A percentile compares a stretch with the other conserved stretches of the same genome.
phyloP scores from a whole-genome alignment of 2,113 vertebrate species.

The Silurus meridionalis region DNA sequence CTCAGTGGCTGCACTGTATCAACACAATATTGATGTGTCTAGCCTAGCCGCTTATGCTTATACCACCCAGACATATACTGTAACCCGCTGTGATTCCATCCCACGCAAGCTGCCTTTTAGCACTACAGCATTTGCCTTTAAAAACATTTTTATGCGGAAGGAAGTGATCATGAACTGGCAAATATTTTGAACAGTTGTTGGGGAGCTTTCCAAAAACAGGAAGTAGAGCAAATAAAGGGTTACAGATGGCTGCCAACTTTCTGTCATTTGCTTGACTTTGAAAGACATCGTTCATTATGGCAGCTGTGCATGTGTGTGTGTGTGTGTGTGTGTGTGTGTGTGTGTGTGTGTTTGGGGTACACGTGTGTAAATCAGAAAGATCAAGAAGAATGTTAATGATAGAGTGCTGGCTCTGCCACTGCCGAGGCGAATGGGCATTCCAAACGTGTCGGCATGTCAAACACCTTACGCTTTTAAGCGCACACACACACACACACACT shows the following conservation, averaged over 20 bases:
- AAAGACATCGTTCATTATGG: conserved; percentile 48
- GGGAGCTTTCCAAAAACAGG: conserved; percentile 24
- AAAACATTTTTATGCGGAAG: neutral
- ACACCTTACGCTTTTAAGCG: conserved; percentile 9
- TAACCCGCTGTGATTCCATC: conserved; percentile 1
- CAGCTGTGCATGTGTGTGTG: conserved; percentile 22
- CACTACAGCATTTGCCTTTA: conserved; percentile 19
- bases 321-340: conserved; percentile 31
- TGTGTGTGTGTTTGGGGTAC: conserved; percentile 9
- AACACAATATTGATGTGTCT: neutral
- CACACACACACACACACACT: conserved; percentile 23
- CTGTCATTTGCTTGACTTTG: conserved; percentile 45
- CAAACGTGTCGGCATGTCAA: conserved; percentile 42
- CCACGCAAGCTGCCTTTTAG: conserved; percentile 27
- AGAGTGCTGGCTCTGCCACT: conserved; percentile 42
- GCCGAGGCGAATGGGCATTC: conserved; percentile 29
- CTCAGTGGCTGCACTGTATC: neutral
- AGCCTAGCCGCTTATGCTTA: neutral
- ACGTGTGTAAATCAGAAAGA: conserved; percentile 17
- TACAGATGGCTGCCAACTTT: conserved; percentile 29
- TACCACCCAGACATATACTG: conserved; percentile 22
- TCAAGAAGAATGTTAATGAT: conserved; percentile 50
- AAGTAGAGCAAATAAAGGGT: conserved; percentile 40
- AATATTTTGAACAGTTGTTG: conserved; percentile 25
- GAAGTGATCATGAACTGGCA: conserved; percentile 15